Percentiles rank a stretch among this genome's conserved stretches.
Conservation (phyloP, 2,113 vertebrate species). For the western clawed frog (Xenopus tropicalis) region UCB_Xtro_10.0 CM004448.2:152420001-152420500, state of each 20-base stretch:
- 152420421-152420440: too few species aligned
- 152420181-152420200: conserved; percentile 29
- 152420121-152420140: not conserved
- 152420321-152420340: not conserved
- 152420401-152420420: too few species aligned
- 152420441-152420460: too few species aligned
- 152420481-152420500: too few species aligned
- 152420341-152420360: not conserved
- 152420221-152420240: not conserved
- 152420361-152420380: too few species aligned
- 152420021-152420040: too few species aligned
- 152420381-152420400: too few species aligned
- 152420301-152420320: too few species aligned
- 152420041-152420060: too few species aligned
- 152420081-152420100: conserved; percentile 29
- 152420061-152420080: conserved; percentile 3
- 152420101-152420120: conserved; percentile 8
- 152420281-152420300: too few species aligned
- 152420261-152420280: not conserved
- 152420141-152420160: conserved; percentile 34
- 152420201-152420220: not conserved
- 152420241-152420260: not conserved
- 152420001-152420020: too few species aligned
- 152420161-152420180: conserved; percentile 33
- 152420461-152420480: too few species aligned